Conservation (phyloP, 2,113 vertebrate species). For the Chloropsis cyanopogon region DNA sequence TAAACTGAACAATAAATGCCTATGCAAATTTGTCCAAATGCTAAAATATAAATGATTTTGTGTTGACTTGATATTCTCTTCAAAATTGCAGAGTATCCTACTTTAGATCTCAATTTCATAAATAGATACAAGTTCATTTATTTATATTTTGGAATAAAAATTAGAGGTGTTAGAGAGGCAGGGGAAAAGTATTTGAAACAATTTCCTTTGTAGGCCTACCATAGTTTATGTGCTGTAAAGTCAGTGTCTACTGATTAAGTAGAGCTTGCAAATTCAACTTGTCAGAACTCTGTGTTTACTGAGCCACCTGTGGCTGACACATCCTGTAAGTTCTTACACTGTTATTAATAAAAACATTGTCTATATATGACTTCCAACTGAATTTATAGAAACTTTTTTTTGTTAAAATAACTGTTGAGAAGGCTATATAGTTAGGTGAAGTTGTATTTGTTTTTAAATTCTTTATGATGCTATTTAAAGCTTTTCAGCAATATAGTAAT, state of each 20-base stretch:
- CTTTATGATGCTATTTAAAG: neutral
- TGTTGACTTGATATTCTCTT: neutral
- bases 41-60: neutral
- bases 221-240: neutral
- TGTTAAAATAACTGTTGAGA: neutral
- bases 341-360: neutral
- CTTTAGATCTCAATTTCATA: neutral
- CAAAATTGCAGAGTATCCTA: neutral
- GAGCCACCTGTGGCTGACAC: neutral
- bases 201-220: neutral
- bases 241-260: neutral
- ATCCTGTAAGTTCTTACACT: neutral
- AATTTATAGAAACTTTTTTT: neutral
- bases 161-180: neutral
- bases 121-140: neutral
- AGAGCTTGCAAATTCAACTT: neutral
- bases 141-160: neutral
- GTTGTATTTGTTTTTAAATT: neutral
- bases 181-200: neutral
- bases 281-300: neutral
- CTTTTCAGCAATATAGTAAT: neutral
- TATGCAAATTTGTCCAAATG: neutral
- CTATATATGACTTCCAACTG: neutral
- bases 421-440: neutral
- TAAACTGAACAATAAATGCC: neutral